Evolutionary conservation across 2,888 invertebrate species (phyloP).

Genomic region (Apodemia hepburni): DNA sequence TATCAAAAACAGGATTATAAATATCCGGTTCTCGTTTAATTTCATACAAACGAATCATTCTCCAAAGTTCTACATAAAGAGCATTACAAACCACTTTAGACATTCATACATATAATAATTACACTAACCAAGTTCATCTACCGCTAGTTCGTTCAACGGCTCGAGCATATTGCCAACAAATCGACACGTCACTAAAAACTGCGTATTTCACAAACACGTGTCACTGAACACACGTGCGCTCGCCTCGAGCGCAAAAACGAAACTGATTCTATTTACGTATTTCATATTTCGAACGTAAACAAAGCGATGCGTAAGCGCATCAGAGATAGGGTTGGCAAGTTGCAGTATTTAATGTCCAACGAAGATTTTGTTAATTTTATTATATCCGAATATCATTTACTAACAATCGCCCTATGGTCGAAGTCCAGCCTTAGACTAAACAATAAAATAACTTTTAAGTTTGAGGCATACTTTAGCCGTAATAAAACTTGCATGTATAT

Average conservation of each 20-base stretch:
- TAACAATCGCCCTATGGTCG: too few species aligned
- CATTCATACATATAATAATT: slow-evolving; percentile 25
- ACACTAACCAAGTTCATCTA: slow-evolving; percentile 47
- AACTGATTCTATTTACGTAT: slow-evolving; percentile 44
- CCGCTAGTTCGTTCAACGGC: slow-evolving; percentile 41
- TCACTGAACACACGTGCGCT: slow-evolving; percentile 37
- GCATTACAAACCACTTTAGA: too few species aligned
- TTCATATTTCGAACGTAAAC: slow-evolving; percentile 49
- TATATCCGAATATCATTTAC: too few species aligned
- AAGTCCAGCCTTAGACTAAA: too few species aligned
- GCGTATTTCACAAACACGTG: slow-evolving; percentile 27
- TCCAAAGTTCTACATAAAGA: too few species aligned
- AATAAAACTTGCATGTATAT: too few species aligned
- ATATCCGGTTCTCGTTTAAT: too few species aligned
- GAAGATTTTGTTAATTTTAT: neutral
- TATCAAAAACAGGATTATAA: too few species aligned
- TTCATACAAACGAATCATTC: too few species aligned
- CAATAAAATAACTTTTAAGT: too few species aligned
- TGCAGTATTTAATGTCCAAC: neutral
- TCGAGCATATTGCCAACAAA: slow-evolving; percentile 43
- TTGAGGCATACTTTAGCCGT: too few species aligned
- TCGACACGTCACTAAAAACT: slow-evolving; percentile 27
- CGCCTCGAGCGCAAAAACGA: slow-evolving; percentile 43
- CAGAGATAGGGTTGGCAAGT: neutral
- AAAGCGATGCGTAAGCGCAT: slow-evolving; percentile 38